phyloP scores from a whole-genome alignment of 2,113 vertebrate genomes.

The Isurus oxyrinchus region DNA sequence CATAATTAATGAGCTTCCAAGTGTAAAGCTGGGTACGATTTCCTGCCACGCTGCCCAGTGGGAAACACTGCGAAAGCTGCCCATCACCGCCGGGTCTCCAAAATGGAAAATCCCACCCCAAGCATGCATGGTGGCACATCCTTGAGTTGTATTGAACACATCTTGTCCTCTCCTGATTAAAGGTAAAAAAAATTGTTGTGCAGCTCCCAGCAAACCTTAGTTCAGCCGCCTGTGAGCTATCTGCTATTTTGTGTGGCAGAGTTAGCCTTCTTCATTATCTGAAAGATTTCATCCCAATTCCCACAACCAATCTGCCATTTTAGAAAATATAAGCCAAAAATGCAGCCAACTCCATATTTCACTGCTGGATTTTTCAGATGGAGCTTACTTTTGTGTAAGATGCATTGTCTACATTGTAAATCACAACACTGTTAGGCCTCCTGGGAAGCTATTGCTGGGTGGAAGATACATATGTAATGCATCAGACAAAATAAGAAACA shows the following conservation, averaged over 20 bases:
- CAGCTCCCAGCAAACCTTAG: not conserved
- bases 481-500: not conserved
- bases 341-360: not conserved
- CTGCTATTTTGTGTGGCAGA: not conserved
- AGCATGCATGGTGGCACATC: not conserved
- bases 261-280: not conserved
- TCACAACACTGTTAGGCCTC: not conserved
- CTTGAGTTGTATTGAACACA: not conserved
- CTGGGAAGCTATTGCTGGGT: not conserved
- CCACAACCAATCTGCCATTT: not conserved
- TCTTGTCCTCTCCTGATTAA: not conserved
- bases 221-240: not conserved
- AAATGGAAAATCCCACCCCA: not conserved
- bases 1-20: too few species aligned
- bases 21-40: too few species aligned
- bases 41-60: too few species aligned
- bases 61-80: too few species aligned
- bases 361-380: not conserved
- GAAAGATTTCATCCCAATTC: not conserved
- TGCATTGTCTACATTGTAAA: not conserved
- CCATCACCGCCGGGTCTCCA: too few species aligned
- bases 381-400: not conserved
- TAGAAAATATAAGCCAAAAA: not conserved
- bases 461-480: not conserved
- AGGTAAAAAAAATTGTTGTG: not conserved